These are phyloP conservation scores for Euthynnus affinis DNA, from an alignment of 2,797 vertebrate species.

Conservation along the genomic window DNA sequence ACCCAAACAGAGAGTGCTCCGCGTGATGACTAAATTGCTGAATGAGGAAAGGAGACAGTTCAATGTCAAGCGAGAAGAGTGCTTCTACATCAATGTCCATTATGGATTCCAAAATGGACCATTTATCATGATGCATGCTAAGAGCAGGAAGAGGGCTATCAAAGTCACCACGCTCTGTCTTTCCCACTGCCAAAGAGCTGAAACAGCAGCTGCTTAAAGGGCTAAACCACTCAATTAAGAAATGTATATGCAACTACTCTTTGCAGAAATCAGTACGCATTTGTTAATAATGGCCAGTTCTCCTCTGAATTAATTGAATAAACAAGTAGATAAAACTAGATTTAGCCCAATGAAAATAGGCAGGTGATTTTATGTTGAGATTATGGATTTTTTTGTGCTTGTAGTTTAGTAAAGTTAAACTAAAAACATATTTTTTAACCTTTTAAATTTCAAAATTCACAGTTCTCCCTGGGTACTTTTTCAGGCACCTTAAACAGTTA, in stretches of 20 bases:
- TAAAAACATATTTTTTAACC: too few relatives aligned
- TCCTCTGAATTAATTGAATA: neutral
- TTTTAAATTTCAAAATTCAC: neutral
- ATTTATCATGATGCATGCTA: conserved; percentile 75
- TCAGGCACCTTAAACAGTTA: neutral
- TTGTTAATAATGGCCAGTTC: conserved; percentile 13
- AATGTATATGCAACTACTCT: neutral
- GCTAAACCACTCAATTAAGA: conserved; percentile 49
- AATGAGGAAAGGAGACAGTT: conserved; percentile 42
- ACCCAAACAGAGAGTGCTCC: neutral
- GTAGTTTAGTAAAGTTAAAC: too few relatives aligned
- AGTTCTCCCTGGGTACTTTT: neutral
- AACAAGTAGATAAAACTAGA: neutral
- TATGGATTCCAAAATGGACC: conserved; percentile 76
- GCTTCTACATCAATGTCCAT: conserved; percentile 71
- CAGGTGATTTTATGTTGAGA: neutral
- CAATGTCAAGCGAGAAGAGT: conserved; percentile 60
- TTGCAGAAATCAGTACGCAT: conserved; percentile 13
- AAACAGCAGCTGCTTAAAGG: conserved; percentile 58
- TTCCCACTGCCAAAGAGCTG: conserved; percentile 57
- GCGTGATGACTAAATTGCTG: conserved; percentile 24
- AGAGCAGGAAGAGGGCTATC: conserved; percentile 78
- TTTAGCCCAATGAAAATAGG: neutral
- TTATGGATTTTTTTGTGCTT: too few relatives aligned
- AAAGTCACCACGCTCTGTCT: conserved; percentile 42